Evolutionary conservation across 1,140 invertebrate genomes (phyloP).

Genomic region (Ctenoplectra terminalis): DNA sequence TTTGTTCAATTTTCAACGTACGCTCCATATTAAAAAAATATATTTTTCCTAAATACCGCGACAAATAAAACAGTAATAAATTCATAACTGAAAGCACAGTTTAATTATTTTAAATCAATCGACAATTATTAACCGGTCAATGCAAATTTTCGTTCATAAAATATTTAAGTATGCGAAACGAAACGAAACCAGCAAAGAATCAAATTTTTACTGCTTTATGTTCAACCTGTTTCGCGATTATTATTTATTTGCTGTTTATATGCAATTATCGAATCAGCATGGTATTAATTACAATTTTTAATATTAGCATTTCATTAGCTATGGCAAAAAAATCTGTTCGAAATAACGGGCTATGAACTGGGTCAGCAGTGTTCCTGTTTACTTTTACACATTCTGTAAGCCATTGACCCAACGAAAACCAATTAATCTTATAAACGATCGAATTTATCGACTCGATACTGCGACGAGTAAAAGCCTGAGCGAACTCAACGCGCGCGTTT

Average conservation of each 20-base stretch:
- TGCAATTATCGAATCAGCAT: no score
- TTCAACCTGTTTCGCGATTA: no score
- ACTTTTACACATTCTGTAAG: neutral
- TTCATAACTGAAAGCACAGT: neutral
- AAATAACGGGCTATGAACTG: slow-evolving; percentile 28
- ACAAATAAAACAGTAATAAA: neutral
- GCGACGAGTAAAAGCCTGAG: neutral
- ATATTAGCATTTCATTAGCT: no score
- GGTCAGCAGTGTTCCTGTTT: slow-evolving; percentile 19
- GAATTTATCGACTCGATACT: slow-evolving; percentile 22
- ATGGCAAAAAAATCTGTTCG: slow-evolving; percentile 30
- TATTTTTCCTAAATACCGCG: neutral
- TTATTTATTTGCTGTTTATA: no score
- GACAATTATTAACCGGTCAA: no score
- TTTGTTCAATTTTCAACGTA: neutral
- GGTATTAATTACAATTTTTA: no score
- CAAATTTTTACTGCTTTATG: no score
- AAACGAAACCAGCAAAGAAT: no score
- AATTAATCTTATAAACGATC: slow-evolving; percentile 27
- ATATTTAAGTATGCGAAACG: no score
- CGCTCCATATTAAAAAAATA: neutral
- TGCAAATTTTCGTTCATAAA: no score
- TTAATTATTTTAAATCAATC: neutral
- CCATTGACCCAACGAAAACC: slow-evolving; percentile 23
- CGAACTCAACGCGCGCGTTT: neutral